Base-by-base conservation (phyloP, 2,797 vertebrate genomes). In the Semotilus atromaculatus region DNA sequence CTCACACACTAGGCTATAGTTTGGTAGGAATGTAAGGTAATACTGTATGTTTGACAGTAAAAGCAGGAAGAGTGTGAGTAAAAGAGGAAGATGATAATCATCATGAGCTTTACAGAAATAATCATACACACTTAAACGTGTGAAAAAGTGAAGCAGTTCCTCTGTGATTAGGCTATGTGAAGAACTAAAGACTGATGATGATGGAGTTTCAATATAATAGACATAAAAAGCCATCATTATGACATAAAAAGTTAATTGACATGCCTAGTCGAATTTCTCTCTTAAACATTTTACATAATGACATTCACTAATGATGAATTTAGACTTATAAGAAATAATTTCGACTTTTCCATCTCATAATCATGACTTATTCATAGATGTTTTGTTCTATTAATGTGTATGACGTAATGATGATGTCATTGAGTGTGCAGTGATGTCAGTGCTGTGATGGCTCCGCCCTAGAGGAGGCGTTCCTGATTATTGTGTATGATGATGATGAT, bases 381-480 rank as follows among this genome's bases (percentile, higher is more conserved):
- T 62, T 62, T 16, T 0, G 60, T 16, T 23, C 19, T 38, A 8
- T 38, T 72, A 14, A 43, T 8, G 71, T 62, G 13, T 7, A 7
- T 62, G 11, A 10, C 3, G 8, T 55, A 23, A 23, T 38, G 36
- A 68, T 4, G 1, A 5, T 77, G 23, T 60, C 1, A 1, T 60
- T 11, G 3, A 9, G 23, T 60, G 14, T 40, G 55, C n/a, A 62
- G 75, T 81, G 91, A 94, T 95, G 93, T 93, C 93, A 73, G 87
- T 93, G 48, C 92, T 92, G 84, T 90, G 90, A 94, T 91, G 91
- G 93, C 93, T 87, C 91, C 90, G 11, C 92, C 91, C 2, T 4
- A 34, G 34, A 34, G 34, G 34, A 34, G 34, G 34, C 34, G 34
- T 34, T 34, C 3, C 34, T 34, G 36, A 36, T 36, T 36, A 36